Base-by-base conservation (phyloP, 2,113 vertebrate species). In the Narcine bancroftii region DNA sequence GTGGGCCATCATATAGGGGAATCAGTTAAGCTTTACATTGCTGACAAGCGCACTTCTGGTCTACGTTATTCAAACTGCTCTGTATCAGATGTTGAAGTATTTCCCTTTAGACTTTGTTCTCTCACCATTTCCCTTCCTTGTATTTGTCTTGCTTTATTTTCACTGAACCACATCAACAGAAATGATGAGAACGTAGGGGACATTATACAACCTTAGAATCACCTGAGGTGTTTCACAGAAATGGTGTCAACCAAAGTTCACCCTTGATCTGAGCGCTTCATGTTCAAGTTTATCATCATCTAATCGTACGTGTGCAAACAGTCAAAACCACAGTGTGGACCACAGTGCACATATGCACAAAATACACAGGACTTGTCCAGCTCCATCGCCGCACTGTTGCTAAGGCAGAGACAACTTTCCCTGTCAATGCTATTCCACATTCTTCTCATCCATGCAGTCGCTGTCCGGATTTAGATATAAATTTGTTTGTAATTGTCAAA, bases 1-100 rank as follows among this genome's bases (percentile, higher is more conserved):
- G 65, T 69, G 89, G 89, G 65, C 65, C 39, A 91, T 69, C 42
- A 66, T 69, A 91, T 91, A 53, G 63, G 89, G 89, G 89, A 91
- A 91, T 91, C 89, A 91, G 65, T 42, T 91, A 91, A 91, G 69
- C 65, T 66, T 66, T 69, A 69, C 42, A 47, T 66, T 91, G 65
- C 65, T 91, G 65, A 91, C 21, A 60, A 66, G 89, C 26, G 15
- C 42, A 33, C 65, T 91, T 91, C 65, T 91, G 89, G 42, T 91
- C 71, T 45, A 91, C 71, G 89, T 91, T 91, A 47, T 91, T 91
- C 39, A 91, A 42, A 69, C 45, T 69, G 63, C 65, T 5, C 39
- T 71, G 89, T 91, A 91, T 69, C 89, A 91, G 89, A 69, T 47
- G 89, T 39, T 29, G n/a, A 91, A 91, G n/a, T 65, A 89, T 89